Evolutionary conservation across 2,797 vertebrate genomes (phyloP).

Genomic region (Moxostoma hubbsi): DNA sequence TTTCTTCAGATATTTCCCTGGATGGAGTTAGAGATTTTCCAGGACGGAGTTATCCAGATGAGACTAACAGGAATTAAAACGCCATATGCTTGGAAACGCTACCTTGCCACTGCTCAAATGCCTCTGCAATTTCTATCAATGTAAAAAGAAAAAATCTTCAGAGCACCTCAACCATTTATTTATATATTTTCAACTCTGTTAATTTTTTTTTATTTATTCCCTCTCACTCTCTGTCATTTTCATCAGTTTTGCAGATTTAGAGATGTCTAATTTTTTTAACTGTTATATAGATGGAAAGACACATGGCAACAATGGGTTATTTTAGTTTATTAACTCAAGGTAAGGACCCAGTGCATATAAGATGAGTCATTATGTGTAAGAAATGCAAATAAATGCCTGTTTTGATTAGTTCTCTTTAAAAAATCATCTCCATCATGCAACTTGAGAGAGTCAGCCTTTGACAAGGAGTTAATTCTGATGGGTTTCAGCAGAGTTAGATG

Average conservation of each 20-base stretch:
- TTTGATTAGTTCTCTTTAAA: neutral
- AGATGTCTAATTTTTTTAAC: too few relatives aligned
- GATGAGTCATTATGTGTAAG: neutral
- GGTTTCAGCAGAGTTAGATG: constrained; percentile 28
- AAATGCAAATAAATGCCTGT: constrained; percentile 10
- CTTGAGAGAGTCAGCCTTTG: constrained; percentile 26
- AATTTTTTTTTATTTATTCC: constrained; percentile 45
- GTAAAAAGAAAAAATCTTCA: constrained; percentile 72
- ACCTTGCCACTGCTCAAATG: constrained; percentile 77
- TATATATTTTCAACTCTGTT: constrained; percentile 35
- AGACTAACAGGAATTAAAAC: constrained; percentile 84
- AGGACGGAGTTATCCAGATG: constrained; percentile 81
- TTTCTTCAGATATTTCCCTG: constrained; percentile 81
- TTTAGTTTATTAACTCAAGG: neutral
- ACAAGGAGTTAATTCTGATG: constrained; percentile 17
- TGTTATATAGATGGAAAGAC: neutral
- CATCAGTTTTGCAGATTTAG: constrained; percentile 20
- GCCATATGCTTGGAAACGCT: constrained; percentile 81
- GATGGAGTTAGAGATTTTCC: constrained; percentile 75
- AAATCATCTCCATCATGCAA: constrained; percentile 18
- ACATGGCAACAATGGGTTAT: neutral
- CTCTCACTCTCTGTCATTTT: constrained; percentile 6
- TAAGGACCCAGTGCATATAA: neutral
- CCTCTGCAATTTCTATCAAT: constrained; percentile 80
- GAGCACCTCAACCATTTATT: constrained; percentile 49